Evolutionary conservation across 2,888 invertebrate genomes (phyloP).

Genomic region (Chloroclystis v-ata): DNA sequence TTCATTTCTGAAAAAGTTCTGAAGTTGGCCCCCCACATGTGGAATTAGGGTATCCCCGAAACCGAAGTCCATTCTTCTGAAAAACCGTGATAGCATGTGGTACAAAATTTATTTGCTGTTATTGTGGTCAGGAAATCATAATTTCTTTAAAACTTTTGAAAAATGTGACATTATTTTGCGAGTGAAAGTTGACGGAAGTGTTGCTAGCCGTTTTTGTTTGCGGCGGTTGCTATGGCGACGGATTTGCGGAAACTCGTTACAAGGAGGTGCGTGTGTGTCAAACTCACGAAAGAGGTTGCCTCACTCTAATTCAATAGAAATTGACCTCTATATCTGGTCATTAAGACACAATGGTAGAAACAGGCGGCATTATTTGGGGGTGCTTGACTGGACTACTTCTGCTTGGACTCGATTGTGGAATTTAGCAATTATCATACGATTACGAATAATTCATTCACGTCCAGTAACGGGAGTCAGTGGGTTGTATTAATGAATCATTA

Average conservation of each 20-base stretch:
- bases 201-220: slow-evolving; percentile 65
- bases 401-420: neutral
- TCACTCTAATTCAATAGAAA: slow-evolving; percentile 19
- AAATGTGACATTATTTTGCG: slow-evolving; percentile 54
- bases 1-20: slow-evolving; percentile 53
- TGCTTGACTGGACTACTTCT: slow-evolving; percentile 38
- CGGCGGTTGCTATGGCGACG: slow-evolving; percentile 51
- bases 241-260: slow-evolving; percentile 55
- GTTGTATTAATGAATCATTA: too few relatives aligned
- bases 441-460: too few relatives aligned
- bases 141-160: slow-evolving; percentile 41
- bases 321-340: slow-evolving; percentile 26
- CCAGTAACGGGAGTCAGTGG: too few relatives aligned
- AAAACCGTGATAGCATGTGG: slow-evolving; percentile 44
- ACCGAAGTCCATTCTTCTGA: slow-evolving; percentile 63
- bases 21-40: slow-evolving; percentile 57
- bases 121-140: slow-evolving; percentile 55
- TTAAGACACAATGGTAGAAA: slow-evolving; percentile 23
- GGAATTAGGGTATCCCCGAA: slow-evolving; percentile 65
- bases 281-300: slow-evolving; percentile 9
- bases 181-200: slow-evolving; percentile 43
- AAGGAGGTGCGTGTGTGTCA: slow-evolving; percentile 37
- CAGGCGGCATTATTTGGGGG: slow-evolving; percentile 28
- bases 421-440: neutral
- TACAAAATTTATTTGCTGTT: slow-evolving; percentile 12